Base-by-base conservation (phyloP, 2,113 vertebrate species). In the Gambusia holbrooki region DNA sequence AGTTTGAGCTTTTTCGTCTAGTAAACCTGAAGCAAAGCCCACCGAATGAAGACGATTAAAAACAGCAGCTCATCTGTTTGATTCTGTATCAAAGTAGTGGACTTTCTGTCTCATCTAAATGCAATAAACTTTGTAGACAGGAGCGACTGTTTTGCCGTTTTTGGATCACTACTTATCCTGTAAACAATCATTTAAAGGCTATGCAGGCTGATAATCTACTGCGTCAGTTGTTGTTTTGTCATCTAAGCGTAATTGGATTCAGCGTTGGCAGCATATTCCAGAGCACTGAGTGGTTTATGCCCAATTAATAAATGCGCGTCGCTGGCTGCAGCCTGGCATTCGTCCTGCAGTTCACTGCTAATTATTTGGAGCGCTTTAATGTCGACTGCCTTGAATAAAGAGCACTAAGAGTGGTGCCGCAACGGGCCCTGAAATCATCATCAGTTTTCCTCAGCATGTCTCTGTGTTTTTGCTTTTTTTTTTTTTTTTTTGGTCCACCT, bases 341-440 rank as follows among this genome's bases (percentile, higher is more conserved):
- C 77, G 86, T 90, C 77, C 76, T 65, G 85, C 81, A 89, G 85
- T 79, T 90, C 87, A 75, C 22, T 29, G 69, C 83, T 91, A 85
- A 91, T 92, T 85, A 93, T 87, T 86, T 79, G 78, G 77, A 87
- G 87, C 54, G 45, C 83, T 90, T 91, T 90, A 85, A 85, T 88
- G 87, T 90, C 30, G 71, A 75, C 89, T 83, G 87, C 81, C 68
- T 87, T 81, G 83, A 90, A 86, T 88, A 87, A 84, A 87, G 84
- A 84, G 81, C 63, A 51, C 80, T 82, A 79, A 89, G 88, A 76
- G 77, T 42, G 82, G 76, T 90, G 84, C 88, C 84, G 84, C 73
- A 27, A 66, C 25, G 14, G 65, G 85, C 75, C 86, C 66, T 89
- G 79, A 89, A 90, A 89, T 90, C 83, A 83, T 76, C 80, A 80